Evolutionary conservation across 2,888 invertebrate genomes (phyloP), one percentile per base, ranked within the genome.

Genomic region (Drosophila subsilvestris): DNA sequence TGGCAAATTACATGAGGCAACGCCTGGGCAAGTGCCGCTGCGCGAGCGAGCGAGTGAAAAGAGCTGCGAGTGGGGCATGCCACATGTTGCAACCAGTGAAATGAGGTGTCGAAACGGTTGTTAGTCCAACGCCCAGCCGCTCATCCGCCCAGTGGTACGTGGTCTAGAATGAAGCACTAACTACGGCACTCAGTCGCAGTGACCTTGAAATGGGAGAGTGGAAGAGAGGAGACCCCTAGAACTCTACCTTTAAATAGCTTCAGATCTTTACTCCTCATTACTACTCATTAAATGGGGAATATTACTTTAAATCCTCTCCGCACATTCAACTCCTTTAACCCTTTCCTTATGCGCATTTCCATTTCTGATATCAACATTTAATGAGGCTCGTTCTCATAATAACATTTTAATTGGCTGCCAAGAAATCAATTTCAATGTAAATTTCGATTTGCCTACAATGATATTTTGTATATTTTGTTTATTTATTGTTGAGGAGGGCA

Each of bases 1-100:
- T 67, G 71, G 88, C 83, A 86, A 86, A 88, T 86, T 86, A 88
- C 88, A 88, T 75, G 86, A 74, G 82, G 83, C 86, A 78, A 80
- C 85, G 88, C 88, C 85, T 87, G 76, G 73, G 59, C 79, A 79
- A 79, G 79, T 82, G 80, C 74, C 49, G 56, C 63, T 60, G 37
- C 37, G 37, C 22, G 22, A 22, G 22, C 22, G 22, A 22, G 22
- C 37, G 37, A 43, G 53, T 22, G 49, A 25, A 51, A 51, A 25
- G 25, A 63, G 14, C 10, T 8, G 50, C 42, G 50, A 14, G 37
- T 25, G 54, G 48, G 22, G 53, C 75, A 68, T 71, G 80, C 69
- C 67, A 71, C 81, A 76, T 69, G 74, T 67, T 76, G 58, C 59
- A 66, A 48, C 14, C 65, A 48, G 66, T 74, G 77, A 76, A 86